Conservation (phyloP, 1,140 invertebrate genomes). For the Tetragnatha versicolor region DNA sequence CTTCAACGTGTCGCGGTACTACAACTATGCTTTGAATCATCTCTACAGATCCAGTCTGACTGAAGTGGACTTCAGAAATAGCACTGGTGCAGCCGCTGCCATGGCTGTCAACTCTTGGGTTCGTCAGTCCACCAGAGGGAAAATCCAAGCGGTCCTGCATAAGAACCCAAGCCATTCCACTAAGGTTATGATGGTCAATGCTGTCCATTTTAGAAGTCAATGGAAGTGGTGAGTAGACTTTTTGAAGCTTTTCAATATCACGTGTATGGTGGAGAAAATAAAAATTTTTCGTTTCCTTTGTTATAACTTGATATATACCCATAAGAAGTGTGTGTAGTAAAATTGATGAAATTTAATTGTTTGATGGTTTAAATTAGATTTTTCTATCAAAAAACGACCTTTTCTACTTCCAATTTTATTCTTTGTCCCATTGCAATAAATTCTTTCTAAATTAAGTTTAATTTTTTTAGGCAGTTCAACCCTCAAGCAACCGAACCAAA, state of each 20-base stretch:
- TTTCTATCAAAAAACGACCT: too few relatives aligned
- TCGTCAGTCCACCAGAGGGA: constrained; percentile 72
- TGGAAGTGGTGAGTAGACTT: constrained; percentile 71
- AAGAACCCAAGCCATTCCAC: constrained; percentile 57
- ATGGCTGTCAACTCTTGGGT: constrained; percentile 80
- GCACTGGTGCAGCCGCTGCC: constrained; percentile 64
- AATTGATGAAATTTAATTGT: too few relatives aligned
- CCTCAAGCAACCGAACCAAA: constrained; percentile 67
- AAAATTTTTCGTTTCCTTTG: too few relatives aligned
- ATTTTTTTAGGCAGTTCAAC: constrained; percentile 68
- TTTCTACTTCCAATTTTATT: too few relatives aligned
- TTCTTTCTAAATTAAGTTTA: neutral
- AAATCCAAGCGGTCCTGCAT: constrained; percentile 70
- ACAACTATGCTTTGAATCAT: constrained; percentile 46
- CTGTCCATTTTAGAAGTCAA: constrained; percentile 80
- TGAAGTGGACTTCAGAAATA: constrained; percentile 71
- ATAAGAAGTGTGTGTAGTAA: too few relatives aligned
- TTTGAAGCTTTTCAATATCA: too few relatives aligned
- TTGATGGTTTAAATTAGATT: too few relatives aligned
- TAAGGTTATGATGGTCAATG: constrained; percentile 71
- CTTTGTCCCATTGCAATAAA: neutral
- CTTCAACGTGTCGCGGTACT: constrained; percentile 39
- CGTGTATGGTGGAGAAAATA: too few relatives aligned
- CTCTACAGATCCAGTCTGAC: constrained; percentile 69
- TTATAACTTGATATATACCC: too few relatives aligned